phyloP scores from a whole-genome alignment of 2,113 vertebrate species.

The Procavia capensis region DNA sequence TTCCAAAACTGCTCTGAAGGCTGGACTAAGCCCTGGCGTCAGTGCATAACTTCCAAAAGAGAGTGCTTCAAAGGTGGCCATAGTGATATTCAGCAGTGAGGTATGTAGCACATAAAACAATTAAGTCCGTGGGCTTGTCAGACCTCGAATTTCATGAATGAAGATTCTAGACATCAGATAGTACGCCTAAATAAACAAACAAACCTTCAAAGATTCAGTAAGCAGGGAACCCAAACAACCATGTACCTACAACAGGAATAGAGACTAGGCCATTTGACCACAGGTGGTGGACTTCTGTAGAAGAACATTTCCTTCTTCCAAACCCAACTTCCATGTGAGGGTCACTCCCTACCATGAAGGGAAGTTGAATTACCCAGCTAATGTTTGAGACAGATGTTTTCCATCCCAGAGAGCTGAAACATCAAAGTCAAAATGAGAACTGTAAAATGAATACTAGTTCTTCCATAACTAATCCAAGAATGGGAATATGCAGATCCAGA shows the following conservation, averaged over 20 bases:
- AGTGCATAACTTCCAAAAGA: too few species aligned
- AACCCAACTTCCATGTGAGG: not conserved
- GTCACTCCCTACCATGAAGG: not conserved
- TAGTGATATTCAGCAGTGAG: too few species aligned
- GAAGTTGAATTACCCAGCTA: not conserved
- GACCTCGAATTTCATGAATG: not conserved
- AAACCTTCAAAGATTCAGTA: not conserved
- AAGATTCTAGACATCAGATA: not conserved
- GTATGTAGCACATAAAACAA: too few species aligned
- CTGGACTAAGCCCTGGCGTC: too few species aligned
- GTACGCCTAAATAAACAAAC: not conserved
- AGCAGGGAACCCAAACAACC: not conserved
- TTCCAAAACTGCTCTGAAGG: too few species aligned
- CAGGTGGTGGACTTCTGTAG: not conserved
- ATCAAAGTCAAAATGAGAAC: too few species aligned
- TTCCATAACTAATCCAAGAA: not conserved
- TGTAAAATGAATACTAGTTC: too few species aligned
- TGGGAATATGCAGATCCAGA: too few species aligned
- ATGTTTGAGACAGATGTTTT: too few species aligned
- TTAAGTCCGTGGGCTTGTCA: too few species aligned
- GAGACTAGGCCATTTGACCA: too few species aligned
- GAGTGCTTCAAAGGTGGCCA: too few species aligned
- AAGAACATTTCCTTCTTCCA: not conserved
- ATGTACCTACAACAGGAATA: not conserved
- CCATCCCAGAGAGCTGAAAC: accelerated